Evolutionary conservation across 92 coral and sea anemone species (phyloP).

Genomic region (Paramuricea clavata): DNA sequence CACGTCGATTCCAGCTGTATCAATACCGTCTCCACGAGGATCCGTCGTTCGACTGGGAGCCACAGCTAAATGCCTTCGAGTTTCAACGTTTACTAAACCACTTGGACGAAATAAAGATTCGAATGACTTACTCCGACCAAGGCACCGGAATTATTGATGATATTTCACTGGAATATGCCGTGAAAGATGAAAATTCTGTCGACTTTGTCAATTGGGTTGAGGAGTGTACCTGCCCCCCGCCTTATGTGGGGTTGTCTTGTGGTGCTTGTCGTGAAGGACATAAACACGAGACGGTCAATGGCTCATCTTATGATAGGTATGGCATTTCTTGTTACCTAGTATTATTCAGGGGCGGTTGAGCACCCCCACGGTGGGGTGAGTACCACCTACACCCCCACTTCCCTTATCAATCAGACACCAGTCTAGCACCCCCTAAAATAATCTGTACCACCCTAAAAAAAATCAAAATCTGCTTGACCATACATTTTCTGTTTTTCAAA

Average conservation of each 20-base stretch:
- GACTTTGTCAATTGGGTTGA: slow-evolving; percentile 91
- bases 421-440: too few relatives aligned
- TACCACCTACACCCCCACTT: too few relatives aligned
- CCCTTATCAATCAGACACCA: too few relatives aligned
- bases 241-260: slow-evolving; percentile 81
- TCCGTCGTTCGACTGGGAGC: slow-evolving; percentile 91
- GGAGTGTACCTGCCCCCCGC: slow-evolving; percentile 90
- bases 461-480: too few relatives aligned
- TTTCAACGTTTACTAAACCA: slow-evolving; percentile 86
- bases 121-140: slow-evolving; percentile 94
- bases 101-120: slow-evolving; percentile 66
- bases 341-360: too few relatives aligned
- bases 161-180: slow-evolving; percentile 86
- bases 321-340: too few relatives aligned
- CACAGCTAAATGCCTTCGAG: slow-evolving; percentile 79
- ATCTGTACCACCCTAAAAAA: too few relatives aligned
- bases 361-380: too few relatives aligned
- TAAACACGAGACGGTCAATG: slow-evolving; percentile 70
- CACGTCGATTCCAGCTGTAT: slow-evolving; percentile 81
- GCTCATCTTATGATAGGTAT: slow-evolving; percentile 80
- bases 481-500: too few relatives aligned
- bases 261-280: slow-evolving; percentile 85
- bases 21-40: slow-evolving; percentile 91
- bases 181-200: slow-evolving; percentile 72
- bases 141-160: slow-evolving; percentile 96